phyloP scores from a whole-genome alignment of 2,888 invertebrate species.

The Mythimna pallens region DNA sequence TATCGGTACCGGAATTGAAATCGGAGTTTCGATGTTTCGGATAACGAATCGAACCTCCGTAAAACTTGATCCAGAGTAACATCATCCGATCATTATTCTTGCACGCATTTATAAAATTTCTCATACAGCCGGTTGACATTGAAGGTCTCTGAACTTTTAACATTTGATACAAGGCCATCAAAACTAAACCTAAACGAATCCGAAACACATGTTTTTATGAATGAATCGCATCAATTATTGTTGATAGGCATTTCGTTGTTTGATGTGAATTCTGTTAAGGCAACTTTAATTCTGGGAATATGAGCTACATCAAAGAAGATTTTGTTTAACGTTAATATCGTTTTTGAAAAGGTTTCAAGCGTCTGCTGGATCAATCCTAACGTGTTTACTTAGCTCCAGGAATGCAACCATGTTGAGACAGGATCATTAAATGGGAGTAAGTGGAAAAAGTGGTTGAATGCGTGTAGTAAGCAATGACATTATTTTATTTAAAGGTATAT shows the following conservation, averaged over 20 bases:
- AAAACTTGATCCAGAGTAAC: too few species aligned
- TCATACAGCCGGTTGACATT: slow-evolving; percentile 38
- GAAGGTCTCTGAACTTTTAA: slow-evolving; percentile 49
- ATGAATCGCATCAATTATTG: slow-evolving; percentile 58
- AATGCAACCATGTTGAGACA: slow-evolving; percentile 48
- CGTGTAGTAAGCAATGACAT: slow-evolving; percentile 24
- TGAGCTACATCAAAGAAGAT: slow-evolving; percentile 54
- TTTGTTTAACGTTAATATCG: slow-evolving; percentile 38
- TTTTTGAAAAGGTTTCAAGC: slow-evolving; percentile 39
- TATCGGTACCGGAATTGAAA: too few species aligned
- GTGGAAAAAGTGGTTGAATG: slow-evolving; percentile 50
- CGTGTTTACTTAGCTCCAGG: slow-evolving; percentile 56
- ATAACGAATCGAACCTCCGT: too few species aligned
- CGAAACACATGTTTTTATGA: slow-evolving; percentile 58
- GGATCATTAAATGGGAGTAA: slow-evolving; percentile 58
- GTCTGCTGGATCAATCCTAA: slow-evolving; percentile 51
- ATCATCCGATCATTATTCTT: not conserved
- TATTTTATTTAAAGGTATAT: not conserved
- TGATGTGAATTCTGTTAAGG: slow-evolving; percentile 44
- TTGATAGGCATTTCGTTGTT: slow-evolving; percentile 51
- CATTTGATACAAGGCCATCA: slow-evolving; percentile 39
- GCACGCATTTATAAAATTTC: not conserved
- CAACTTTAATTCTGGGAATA: slow-evolving; percentile 52
- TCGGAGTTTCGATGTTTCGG: too few species aligned
- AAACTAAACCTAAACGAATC: slow-evolving; percentile 47